Base-by-base conservation (phyloP, 2,888 invertebrate species). In the Leucoptera coffeella region DNA sequence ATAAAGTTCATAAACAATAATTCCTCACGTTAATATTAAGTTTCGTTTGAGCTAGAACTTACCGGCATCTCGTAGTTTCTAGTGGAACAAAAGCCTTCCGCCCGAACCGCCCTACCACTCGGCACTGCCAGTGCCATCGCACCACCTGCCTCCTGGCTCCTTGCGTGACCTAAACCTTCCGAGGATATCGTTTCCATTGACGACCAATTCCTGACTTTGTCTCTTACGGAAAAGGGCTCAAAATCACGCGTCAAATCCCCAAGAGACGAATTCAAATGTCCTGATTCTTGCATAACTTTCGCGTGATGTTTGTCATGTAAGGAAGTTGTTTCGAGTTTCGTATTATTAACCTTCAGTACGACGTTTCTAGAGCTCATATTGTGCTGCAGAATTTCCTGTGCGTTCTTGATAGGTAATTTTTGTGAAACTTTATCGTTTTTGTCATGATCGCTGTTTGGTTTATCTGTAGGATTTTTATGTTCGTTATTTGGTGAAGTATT, bases 331-430 rank as follows among this genome's bases (percentile, higher is more conserved):
- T 23, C n/a, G 13, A 14, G 3, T 14, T 23, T 14, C 7, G 13
- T 9, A 23, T 14, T 14, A 14, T 23, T n/a, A 13, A 23, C 13
- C n/a, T 19, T 19, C 9, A n/a, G 3, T n/a, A 19, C 9, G n/a
- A 19, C 4, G 22, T 11, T 4, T 10, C 8, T 15, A 9, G 10
- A 13, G 25, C 9, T 15, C 12, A 26, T 13, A 13, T 20, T 20
- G 10, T 27, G 27, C 6, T 21, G 9, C 10, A 4, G 14, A 6
- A 42, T 4, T 8, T 19, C 43, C 47, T 55, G 49, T 50, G 47
- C 47, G 59, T 60, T 62, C 47, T 48, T 51, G 58, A 61, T 62
- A 59, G 61, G 60, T 56, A 54, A 55, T 49, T 50, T 59, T 56
- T 60, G 54, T 44, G 47, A 52, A 54, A 54, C 52, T 55, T 59